phyloP scores from a whole-genome alignment of 2,797 vertebrate genomes.

The Melanotaenia maccullochi region DNA sequence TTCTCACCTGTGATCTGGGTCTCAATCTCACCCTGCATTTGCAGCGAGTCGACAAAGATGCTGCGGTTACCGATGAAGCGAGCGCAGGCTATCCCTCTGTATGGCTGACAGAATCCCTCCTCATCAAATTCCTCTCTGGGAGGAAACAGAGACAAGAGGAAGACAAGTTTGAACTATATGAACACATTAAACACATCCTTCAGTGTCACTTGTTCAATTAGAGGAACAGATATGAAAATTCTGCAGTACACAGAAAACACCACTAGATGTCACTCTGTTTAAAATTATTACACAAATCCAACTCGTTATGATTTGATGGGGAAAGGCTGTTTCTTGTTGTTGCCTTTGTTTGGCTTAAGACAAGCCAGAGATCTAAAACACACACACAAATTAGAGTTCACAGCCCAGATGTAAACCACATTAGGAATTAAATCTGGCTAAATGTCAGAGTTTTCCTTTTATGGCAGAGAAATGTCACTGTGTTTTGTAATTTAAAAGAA shows the following conservation, averaged over 20 bases:
- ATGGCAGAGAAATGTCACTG: conserved; percentile 57
- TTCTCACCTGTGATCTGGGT: conserved; percentile 96
- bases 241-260: conserved; percentile 30
- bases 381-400: conserved; percentile 14
- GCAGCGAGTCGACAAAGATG: conserved; percentile 96
- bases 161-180: neutral
- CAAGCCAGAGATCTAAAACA: conserved; percentile 20
- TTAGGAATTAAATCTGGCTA: conserved; percentile 52
- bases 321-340: conserved; percentile 19
- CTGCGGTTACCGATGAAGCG: conserved; percentile 97
- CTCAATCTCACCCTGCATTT: conserved; percentile 98
- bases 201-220: neutral
- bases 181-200: neutral
- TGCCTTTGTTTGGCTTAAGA: conserved; percentile 36
- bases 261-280: conserved; percentile 73
- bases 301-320: neutral
- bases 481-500: conserved; percentile 61
- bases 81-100: conserved; percentile 96
- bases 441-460: conserved; percentile 50
- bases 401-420: conserved; percentile 43
- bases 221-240: neutral
- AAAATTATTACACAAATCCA: conserved; percentile 14
- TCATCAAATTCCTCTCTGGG: conserved; percentile 92
- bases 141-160: conserved; percentile 16
- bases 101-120: conserved; percentile 97